Conservation (phyloP, 1,140 invertebrate species). For the Chionoecetes opilio region DNA sequence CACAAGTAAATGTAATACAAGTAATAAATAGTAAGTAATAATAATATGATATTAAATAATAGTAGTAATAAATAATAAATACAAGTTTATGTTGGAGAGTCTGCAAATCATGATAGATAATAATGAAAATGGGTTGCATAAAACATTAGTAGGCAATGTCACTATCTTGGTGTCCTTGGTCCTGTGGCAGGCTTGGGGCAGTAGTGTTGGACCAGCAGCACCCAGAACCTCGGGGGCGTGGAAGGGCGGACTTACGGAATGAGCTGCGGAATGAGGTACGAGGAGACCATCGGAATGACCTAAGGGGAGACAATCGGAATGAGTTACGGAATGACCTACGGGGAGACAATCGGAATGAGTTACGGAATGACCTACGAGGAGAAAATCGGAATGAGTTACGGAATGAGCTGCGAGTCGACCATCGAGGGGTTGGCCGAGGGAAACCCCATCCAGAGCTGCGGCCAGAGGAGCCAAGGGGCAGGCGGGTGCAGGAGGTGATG, state of each 20-base stretch:
- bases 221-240: constrained; percentile 38
- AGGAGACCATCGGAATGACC: neutral
- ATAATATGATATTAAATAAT: no score
- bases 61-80: no score
- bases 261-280: constrained; percentile 46
- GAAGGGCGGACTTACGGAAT: constrained; percentile 23
- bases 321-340: neutral
- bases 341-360: neutral
- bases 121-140: no score
- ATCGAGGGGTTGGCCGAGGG: neutral
- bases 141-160: no score
- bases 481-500: constrained; percentile 78
- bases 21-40: no score
- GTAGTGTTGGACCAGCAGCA: constrained; percentile 70
- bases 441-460: constrained; percentile 49
- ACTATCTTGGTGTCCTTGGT: neutral
- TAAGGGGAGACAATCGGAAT: neutral
- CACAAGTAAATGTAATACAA: no score
- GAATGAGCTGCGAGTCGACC: constrained; percentile 42
- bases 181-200: constrained; percentile 59
- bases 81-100: no score
- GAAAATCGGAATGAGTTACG: neutral
- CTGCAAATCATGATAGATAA: no score
- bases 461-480: constrained; percentile 73
- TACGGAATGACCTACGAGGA: constrained; percentile 54